phyloP scores from a whole-genome alignment of 1,140 invertebrate genomes.

The Heliconius eleuchia region DNA sequence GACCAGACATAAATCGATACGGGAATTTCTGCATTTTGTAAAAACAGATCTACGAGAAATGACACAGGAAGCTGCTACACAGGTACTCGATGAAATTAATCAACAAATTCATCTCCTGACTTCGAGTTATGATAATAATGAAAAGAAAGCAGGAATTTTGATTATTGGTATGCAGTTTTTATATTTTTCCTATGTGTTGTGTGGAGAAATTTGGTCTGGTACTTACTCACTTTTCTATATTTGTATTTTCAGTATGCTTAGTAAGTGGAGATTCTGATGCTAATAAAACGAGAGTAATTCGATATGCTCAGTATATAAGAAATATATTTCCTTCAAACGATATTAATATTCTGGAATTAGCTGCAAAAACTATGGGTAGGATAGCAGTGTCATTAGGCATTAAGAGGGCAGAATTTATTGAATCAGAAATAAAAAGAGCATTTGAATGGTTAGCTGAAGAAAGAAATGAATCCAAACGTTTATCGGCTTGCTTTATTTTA shows the following conservation, averaged over 20 bases:
- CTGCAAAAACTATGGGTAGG: constrained; percentile 96
- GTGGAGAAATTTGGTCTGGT: neutral
- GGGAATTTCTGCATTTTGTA: constrained; percentile 94
- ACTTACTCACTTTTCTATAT: neutral
- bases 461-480: constrained; percentile 92
- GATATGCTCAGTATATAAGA: constrained; percentile 95
- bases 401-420: constrained; percentile 96
- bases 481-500: constrained; percentile 95
- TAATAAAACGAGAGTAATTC: constrained; percentile 91
- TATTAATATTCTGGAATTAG: constrained; percentile 94
- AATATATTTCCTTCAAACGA: constrained; percentile 95
- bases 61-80: constrained; percentile 91
- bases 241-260: constrained; percentile 87
- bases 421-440: constrained; percentile 96
- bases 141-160: constrained; percentile 97
- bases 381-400: constrained; percentile 94
- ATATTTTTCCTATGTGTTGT: neutral
- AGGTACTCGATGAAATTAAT: constrained; percentile 97
- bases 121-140: constrained; percentile 93
- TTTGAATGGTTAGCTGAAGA: constrained; percentile 96
- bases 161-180: constrained; percentile 88
- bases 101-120: constrained; percentile 97
- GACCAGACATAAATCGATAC: constrained; percentile 89
- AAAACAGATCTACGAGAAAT: constrained; percentile 96
- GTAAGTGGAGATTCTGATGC: constrained; percentile 96